A percentile compares a stretch with the other conserved stretches of the same genome.
These are phyloP conservation scores for Raja brachyura DNA, from an alignment of 2,113 vertebrate species.

Conservation along the genomic window DNA sequence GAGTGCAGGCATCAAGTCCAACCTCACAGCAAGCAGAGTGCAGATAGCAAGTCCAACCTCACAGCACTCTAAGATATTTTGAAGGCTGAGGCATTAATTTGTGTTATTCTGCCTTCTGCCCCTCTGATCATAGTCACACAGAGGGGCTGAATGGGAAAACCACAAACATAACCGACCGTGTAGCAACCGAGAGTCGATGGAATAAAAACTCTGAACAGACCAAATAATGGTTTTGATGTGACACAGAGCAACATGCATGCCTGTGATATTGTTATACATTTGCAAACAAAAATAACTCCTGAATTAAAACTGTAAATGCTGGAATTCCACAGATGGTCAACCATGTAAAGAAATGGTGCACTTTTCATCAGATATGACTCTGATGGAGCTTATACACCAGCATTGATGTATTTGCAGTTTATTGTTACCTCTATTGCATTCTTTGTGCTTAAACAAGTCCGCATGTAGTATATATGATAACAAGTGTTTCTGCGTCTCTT, in stretches of 20 bases:
- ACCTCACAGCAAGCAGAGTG: too few species aligned
- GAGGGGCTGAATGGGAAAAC: neutral
- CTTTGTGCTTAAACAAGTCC: too few species aligned
- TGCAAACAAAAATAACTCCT: neutral
- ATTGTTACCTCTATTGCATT: too few species aligned
- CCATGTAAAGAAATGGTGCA: neutral
- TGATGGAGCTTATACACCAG: neutral
- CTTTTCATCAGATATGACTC: neutral
- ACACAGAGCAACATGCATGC: neutral
- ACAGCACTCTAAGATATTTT: too few species aligned
- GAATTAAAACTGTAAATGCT: neutral
- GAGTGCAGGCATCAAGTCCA: too few species aligned
- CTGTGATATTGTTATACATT: neutral
- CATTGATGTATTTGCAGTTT: too few species aligned
- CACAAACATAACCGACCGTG: neutral
- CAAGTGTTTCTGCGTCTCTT: neutral
- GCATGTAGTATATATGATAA: too few species aligned
- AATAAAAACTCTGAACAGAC: neutral
- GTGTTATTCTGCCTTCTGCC: neutral
- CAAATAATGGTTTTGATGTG: neutral
- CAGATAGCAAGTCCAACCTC: too few species aligned
- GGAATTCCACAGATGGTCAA: neutral
- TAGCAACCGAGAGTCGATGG: neutral
- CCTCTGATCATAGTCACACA: neutral
- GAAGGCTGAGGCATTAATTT: neutral